Evolutionary conservation across 2,113 vertebrate genomes (phyloP).

Genomic region (Pluvianellus socialis): DNA sequence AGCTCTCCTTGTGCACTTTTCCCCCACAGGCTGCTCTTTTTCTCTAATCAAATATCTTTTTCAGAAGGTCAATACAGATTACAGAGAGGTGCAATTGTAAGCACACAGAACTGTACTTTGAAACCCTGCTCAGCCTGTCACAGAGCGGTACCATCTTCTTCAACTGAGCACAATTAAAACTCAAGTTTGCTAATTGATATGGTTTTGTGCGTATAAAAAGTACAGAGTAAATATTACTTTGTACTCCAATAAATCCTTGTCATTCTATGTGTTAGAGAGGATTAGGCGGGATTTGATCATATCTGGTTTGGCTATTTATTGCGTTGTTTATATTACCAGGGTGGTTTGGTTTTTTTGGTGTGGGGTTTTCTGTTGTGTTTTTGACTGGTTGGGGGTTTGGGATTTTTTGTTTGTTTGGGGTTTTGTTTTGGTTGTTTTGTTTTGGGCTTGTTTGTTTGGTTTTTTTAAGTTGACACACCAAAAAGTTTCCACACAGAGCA

Average conservation of each 20-base stretch:
- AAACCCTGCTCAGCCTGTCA: constrained; percentile 44
- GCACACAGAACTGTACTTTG: constrained; percentile 56
- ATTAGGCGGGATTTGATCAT: not conserved
- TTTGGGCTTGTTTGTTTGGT: not conserved
- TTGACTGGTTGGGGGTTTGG: too few relatives aligned
- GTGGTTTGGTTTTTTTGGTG: not conserved
- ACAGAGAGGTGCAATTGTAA: not conserved
- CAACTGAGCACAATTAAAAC: not conserved
- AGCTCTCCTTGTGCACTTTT: not conserved
- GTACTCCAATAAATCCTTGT: not conserved
- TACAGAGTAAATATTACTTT: constrained; percentile 31
- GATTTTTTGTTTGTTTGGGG: too few relatives aligned
- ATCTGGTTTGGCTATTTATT: not conserved
- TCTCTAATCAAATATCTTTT: constrained; percentile 12
- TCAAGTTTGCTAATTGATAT: constrained; percentile 29
- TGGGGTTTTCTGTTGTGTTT: not conserved
- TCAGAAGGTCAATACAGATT: constrained; percentile 51
- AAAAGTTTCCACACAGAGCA: not conserved
- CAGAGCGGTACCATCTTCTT: constrained; percentile 28
- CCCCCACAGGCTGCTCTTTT: not conserved
- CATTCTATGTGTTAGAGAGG: not conserved
- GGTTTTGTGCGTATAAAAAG: not conserved
- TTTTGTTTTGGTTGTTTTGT: too few relatives aligned
- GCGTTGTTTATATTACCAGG: not conserved
- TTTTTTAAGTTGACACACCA: not conserved